Evolutionary conservation across 2,797 vertebrate species (phyloP).

Genomic region (Microctenopoma stevenorrisi): DNA sequence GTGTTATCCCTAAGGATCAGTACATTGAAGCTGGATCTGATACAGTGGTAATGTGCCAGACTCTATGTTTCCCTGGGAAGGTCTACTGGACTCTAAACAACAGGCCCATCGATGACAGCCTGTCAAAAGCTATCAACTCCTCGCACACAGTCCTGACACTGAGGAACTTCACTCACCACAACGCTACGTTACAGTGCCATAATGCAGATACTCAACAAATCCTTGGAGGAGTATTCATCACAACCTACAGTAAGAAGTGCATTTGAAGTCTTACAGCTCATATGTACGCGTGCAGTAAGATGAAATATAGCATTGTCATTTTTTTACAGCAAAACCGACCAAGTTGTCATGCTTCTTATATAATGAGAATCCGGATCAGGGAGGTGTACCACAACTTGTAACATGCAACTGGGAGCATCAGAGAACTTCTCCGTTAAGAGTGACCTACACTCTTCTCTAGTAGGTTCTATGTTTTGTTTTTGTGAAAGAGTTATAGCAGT

Average conservation of each 20-base stretch:
- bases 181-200: conserved; percentile 45
- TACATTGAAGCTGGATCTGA: conserved; percentile 58
- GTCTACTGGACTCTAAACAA: conserved; percentile 67
- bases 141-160: conserved; percentile 53
- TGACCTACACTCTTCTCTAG: conserved; percentile 59
- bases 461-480: conserved; percentile 27
- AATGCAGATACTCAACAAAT: conserved; percentile 4
- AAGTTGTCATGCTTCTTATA: conserved; percentile 58
- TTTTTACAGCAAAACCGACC: conserved; percentile 66
- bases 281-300: background rate
- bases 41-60: conserved; percentile 44
- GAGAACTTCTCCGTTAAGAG: background rate
- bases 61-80: conserved; percentile 30
- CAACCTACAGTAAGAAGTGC: conserved; percentile 65
- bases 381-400: background rate
- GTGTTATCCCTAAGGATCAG: conserved; percentile 55
- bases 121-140: conserved; percentile 48
- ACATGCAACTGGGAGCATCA: conserved; percentile 72
- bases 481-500: background rate
- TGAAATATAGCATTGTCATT: background rate
- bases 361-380: rapidly evolving
- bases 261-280: background rate
- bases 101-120: background rate
- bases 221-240: conserved; percentile 64
- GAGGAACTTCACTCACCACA: conserved; percentile 48